Evolutionary conservation across 2,888 invertebrate species (phyloP), one percentile per base, ranked within the genome.

Genomic region (Strigamia crassipes): DNA sequence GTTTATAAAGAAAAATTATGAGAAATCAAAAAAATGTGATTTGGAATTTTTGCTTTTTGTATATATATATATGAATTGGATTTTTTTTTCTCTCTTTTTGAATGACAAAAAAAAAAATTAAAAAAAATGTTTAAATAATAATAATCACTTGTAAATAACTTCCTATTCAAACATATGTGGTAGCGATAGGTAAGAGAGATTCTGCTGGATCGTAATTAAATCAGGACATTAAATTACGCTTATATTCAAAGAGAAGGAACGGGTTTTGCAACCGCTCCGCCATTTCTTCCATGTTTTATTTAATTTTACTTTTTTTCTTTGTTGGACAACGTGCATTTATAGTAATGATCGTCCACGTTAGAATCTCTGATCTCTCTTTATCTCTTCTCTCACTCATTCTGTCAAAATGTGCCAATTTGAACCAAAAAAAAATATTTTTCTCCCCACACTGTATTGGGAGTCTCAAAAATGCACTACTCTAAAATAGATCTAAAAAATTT

Each of bases 111-210:
- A 34, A 34, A 34, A 34, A 34, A 34, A 34, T 6, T n/a, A n/a
- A n/a, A n/a, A n/a, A n/a, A n/a, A 34, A 34, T 34, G 34, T 34
- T 5, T 34, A 34, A 34, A n/a, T 51, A n/a, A 6, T 51, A n/a
- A 51, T 51, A 66, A 66, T 66, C 66, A 66, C 66, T 66, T 66
- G 66, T 66, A 66, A 66, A 66, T 66, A 66, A 13, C 27, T 66
- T 66, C 66, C 66, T 66, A 66, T 66, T 66, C 66, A 66, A 51
- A 66, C 66, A 66, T 66, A 27, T 66, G 66, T 66, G 66, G 66
- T 66, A 66, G 66, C 27, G 10, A 27, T 66, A 66, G 66, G 23
- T 66, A 66, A 27, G 66, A 66, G 66, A 66, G 66, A 66, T 66
- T 66, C 27, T 66, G 31, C 31, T 66, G 27, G 31, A 10, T 66